A percentile compares a stretch with the other conserved stretches of the same genome.
phyloP scores from a whole-genome alignment of 2,888 invertebrate genomes.

The Heliconius cydno region DNA sequence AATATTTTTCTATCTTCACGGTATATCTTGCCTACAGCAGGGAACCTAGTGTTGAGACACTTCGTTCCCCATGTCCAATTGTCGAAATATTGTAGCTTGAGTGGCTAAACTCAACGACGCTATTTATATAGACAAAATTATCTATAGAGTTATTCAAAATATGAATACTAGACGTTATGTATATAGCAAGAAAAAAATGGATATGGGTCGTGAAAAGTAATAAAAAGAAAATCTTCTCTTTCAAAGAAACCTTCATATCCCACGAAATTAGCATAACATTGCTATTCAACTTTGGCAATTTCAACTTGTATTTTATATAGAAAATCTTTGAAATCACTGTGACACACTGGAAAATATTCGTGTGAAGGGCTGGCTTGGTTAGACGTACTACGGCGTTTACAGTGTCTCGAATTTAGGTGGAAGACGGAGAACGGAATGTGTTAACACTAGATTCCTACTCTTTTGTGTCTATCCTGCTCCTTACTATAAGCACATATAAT shows the following conservation, averaged over 20 bases:
- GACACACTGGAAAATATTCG: not conserved
- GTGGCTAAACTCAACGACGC: no score
- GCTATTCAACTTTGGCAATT: slow-evolving; percentile 39
- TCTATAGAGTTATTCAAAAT: not conserved
- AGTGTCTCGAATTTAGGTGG: no score
- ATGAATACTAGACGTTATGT: not conserved
- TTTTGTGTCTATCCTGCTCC: no score
- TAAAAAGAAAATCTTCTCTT: not conserved
- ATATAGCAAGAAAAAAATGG: not conserved
- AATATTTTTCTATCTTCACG: not conserved
- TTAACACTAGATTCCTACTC: no score
- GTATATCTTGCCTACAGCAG: not conserved
- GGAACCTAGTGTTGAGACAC: not conserved
- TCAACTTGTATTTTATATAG: slow-evolving; percentile 8
- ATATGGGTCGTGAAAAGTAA: slow-evolving; percentile 10
- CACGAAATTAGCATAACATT: slow-evolving; percentile 29
- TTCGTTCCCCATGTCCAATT: no score
- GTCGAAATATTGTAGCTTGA: no score
- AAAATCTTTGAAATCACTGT: not conserved
- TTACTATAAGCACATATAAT: no score
- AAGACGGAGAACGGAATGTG: no score
- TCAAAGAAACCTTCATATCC: slow-evolving; percentile 14
- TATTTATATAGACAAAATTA: no score
- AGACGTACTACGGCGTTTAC: no score
- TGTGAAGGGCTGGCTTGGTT: no score